phyloP scores from a whole-genome alignment of 2,113 vertebrate genomes.

The Orcinus orca region DNA sequence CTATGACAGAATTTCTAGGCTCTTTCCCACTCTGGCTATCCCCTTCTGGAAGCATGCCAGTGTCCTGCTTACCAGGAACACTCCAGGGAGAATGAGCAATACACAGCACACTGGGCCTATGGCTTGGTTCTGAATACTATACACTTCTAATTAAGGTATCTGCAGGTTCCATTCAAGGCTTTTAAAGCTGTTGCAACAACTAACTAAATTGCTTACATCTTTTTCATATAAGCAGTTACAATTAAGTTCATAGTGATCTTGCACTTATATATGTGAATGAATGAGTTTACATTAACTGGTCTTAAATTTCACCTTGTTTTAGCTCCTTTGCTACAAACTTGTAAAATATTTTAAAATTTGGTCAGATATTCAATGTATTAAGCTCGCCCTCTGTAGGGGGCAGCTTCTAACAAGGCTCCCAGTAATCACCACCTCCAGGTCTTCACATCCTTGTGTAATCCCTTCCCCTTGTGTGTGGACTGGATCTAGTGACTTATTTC shows the following conservation, averaged over 20 bases:
- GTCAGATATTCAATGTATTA: slow-evolving; percentile 1
- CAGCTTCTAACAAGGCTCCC: slow-evolving; percentile 12
- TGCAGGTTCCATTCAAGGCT: neutral
- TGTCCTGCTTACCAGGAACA: neutral
- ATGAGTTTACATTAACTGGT: neutral
- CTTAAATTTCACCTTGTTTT: slow-evolving; percentile 43
- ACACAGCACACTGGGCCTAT: neutral
- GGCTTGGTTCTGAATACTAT: slow-evolving; percentile 13
- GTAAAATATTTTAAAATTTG: slow-evolving; percentile 6
- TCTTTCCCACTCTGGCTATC: neutral
- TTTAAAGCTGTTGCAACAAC: slow-evolving; percentile 1
- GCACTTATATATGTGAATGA: neutral
- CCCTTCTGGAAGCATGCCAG: neutral
- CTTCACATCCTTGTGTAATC: neutral
- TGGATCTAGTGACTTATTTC: neutral
- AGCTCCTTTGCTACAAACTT: slow-evolving; percentile 4
- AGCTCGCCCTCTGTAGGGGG: neutral
- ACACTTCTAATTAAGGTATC: slow-evolving; percentile 4
- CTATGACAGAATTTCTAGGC: neutral
- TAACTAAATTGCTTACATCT: slow-evolving; percentile 35
- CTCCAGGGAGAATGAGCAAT: neutral
- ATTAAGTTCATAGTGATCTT: neutral
- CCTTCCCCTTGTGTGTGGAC: neutral
- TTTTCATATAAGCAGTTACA: slow-evolving; percentile 18
- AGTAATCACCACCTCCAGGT: neutral